phyloP scores from a whole-genome alignment of 2,888 invertebrate genomes.

The Phasia obesa region DNA sequence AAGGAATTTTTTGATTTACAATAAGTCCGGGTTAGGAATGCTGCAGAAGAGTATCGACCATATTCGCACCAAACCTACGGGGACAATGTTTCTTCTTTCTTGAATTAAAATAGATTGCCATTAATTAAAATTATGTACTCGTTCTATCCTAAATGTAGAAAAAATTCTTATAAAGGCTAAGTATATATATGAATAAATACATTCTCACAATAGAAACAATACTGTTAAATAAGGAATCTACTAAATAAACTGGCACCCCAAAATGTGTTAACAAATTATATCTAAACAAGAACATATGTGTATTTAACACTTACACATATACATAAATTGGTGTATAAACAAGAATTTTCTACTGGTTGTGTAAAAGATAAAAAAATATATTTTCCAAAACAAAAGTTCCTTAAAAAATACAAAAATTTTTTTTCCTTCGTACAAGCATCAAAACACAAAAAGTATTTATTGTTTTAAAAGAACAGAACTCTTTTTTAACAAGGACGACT shows the following conservation, averaged over 20 bases:
- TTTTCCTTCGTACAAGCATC: not conserved
- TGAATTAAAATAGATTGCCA: too few species aligned
- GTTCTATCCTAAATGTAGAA: too few species aligned
- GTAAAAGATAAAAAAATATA: not conserved
- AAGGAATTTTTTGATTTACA: too few species aligned
- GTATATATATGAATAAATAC: too few species aligned
- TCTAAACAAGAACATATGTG: conserved; percentile 7
- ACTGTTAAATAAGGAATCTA: not conserved
- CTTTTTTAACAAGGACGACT: not conserved
- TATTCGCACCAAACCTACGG: too few species aligned
- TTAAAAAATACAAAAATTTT: not conserved
- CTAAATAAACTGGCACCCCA: conserved; percentile 4
- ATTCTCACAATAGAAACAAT: conserved; percentile 27
- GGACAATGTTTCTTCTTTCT: too few species aligned
- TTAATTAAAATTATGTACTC: too few species aligned
- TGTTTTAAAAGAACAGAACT: not conserved
- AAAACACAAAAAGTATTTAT: not conserved
- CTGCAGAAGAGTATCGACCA: too few species aligned
- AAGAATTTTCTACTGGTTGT: not conserved
- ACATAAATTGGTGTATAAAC: not conserved
- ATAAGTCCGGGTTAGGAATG: too few species aligned
- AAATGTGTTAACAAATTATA: conserved; percentile 29
- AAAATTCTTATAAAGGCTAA: too few species aligned
- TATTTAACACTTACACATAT: not conserved
- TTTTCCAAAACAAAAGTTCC: not conserved